These are phyloP conservation scores for Himantopus leucocephalus DNA, from an alignment of 2,113 vertebrate species.

Conservation along the genomic window DNA sequence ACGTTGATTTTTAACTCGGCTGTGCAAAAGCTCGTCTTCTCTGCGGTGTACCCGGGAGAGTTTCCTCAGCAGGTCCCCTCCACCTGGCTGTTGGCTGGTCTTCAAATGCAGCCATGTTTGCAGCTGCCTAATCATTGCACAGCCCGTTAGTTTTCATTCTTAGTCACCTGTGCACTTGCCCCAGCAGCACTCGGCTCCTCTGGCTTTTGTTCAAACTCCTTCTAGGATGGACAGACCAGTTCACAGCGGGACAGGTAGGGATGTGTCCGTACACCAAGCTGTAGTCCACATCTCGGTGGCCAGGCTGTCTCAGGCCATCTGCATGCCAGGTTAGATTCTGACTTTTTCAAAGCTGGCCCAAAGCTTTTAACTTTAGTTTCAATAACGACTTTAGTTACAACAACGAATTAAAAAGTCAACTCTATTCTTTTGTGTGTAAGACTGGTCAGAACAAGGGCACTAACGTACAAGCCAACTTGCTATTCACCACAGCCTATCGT, in stretches of 20 bases:
- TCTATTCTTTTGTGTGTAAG: not conserved
- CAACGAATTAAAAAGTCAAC: not conserved
- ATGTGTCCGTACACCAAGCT: accelerated
- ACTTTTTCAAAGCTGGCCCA: not conserved
- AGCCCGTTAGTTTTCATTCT: not conserved
- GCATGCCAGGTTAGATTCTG: not conserved
- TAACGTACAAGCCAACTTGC: conserved; percentile 35
- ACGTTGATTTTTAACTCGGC: not conserved
- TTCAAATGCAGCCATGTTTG: not conserved
- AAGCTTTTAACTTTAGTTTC: not conserved
- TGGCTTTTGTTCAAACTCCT: not conserved
- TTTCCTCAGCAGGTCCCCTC: not conserved
- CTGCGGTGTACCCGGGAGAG: not conserved
- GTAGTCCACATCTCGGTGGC: not conserved
- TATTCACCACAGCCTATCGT: conserved; percentile 54
- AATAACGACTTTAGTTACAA: not conserved
- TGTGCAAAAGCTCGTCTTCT: not conserved
- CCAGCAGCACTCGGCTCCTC: not conserved
- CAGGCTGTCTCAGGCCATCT: not conserved
- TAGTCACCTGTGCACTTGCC: not conserved
- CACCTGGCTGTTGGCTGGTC: not conserved
- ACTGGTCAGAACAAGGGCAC: not conserved
- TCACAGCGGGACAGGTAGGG: not conserved
- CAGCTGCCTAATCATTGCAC: not conserved
- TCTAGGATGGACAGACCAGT: not conserved